Percentiles rank a stretch among this genome's conserved stretches.
These are phyloP conservation scores for Heteractis magnifica DNA, from an alignment of 92 coral and sea anemone species.

Conservation along the genomic window DNA sequence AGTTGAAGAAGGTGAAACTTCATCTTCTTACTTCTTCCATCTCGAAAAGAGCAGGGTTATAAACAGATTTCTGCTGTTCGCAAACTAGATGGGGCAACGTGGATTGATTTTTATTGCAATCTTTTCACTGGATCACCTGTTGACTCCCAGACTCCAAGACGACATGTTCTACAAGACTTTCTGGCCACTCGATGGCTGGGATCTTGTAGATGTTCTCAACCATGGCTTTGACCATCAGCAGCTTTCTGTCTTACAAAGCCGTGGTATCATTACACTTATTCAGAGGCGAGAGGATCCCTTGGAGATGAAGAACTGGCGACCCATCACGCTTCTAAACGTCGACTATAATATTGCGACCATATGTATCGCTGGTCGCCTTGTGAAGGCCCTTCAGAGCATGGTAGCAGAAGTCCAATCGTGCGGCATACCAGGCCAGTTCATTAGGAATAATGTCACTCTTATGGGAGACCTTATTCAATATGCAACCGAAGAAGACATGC, in stretches of 20 bases:
- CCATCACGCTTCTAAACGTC: slow-evolving; percentile 37
- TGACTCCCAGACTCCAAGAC: slow-evolving; percentile 3
- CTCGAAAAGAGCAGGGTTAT: background rate
- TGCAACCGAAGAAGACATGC: too few relatives aligned
- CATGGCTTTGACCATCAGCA: too few relatives aligned
- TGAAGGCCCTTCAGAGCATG: too few relatives aligned
- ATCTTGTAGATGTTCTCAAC: too few relatives aligned
- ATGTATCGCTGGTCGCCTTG: too few relatives aligned
- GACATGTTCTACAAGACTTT: background rate
- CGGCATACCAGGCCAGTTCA: too few relatives aligned
- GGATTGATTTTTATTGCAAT: background rate
- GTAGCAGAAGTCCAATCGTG: too few relatives aligned
- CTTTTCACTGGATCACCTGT: slow-evolving; percentile 7
- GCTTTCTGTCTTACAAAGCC: background rate
- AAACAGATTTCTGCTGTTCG: background rate
- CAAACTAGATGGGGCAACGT: background rate
- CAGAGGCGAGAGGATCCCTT: slow-evolving; percentile 24
- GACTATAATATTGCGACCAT: background rate
- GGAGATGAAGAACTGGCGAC: slow-evolving; percentile 39
- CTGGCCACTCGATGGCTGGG: too few relatives aligned
- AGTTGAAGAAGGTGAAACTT: too few relatives aligned
- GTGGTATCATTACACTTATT: slow-evolving; percentile 4
- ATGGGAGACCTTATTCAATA: too few relatives aligned
- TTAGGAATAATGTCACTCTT: too few relatives aligned
- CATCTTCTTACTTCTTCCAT: slow-evolving; percentile 21